A percentile compares a stretch with the other conserved stretches of the same genome.
phyloP scores from a whole-genome alignment of 92 coral and sea anemone genomes.

The Porites rus region DNA sequence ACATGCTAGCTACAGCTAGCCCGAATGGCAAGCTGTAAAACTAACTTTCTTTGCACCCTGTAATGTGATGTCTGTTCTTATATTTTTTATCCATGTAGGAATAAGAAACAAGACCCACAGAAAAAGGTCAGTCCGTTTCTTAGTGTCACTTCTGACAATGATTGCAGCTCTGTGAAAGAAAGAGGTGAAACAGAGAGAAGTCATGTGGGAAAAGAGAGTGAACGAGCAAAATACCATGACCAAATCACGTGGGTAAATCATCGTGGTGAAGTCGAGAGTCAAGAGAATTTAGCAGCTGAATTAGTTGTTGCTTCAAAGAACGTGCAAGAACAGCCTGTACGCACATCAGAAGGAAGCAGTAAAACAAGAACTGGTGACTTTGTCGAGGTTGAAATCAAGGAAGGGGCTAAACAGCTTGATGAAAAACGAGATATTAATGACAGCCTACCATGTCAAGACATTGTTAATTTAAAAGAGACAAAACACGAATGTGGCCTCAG shows the following conservation, averaged over 20 bases:
- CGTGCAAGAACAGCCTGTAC: not conserved
- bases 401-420: not conserved
- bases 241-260: constrained; percentile 2
- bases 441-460: not conserved
- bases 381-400: not conserved
- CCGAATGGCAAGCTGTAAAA: too few species aligned
- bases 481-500: not conserved
- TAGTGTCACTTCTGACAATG: not conserved
- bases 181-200: not conserved
- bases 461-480: not conserved
- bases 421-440: not conserved
- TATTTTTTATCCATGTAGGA: constrained; percentile 1
- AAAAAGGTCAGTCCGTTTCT: not conserved
- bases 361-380: not conserved
- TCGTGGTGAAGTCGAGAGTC: not conserved
- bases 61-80: not conserved
- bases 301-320: not conserved
- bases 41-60: too few species aligned
- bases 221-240: not conserved
- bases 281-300: not conserved
- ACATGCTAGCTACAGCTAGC: too few species aligned
- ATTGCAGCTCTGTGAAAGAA: not conserved
- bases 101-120: constrained; percentile 16
- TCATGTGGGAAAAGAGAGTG: not conserved
- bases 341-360: not conserved